Evolutionary conservation across 2,888 invertebrate genomes (phyloP), one percentile per base, ranked within the genome.

Genomic region (Phaonia tiefii): DNA sequence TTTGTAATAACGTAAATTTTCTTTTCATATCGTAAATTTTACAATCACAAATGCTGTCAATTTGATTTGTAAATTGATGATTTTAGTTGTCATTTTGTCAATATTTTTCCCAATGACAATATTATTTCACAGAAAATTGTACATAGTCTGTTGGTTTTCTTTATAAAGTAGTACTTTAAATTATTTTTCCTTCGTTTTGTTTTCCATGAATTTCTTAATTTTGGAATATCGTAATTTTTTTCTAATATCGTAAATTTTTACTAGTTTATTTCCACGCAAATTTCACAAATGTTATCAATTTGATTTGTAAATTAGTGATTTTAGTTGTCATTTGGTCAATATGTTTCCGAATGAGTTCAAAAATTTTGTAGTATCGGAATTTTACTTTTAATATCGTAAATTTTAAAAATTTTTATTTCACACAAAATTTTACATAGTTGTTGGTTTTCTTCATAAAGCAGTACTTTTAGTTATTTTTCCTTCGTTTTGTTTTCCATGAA

Each of bases 181-280:
- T 2, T 44, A 3, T 46, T n/a, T n/a, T 10, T 44, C n/a, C 44
- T 44, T 44, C n/a, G 2, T 31, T 31, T 31, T 31, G 31, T 20
- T 51, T 51, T 20, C 20, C 20, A 20, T 15, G 4, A 31, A 31
- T 31, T 5, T 31, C 31, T 3, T 31, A 31, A 31, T 31, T 31
- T 69, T 13, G 15, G n/a, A 46, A 26, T 44, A 2, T 11, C 17
- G 20, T 66, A 67, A 67, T 10, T 31, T 25, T n/a, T 15, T 46
- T 49, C n/a, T 15, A 31, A 5, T 31, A 8, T 8, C 8, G 31
- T 31, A 31, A 31, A 31, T 15, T 46, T 17, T 46, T 46, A 17
- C 17, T 46, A n/a, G 44, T 44, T 46, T 10, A 44, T 5, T 46
- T 46, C 17, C n/a, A 17, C n/a, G n/a, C n/a, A n/a, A n/a, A n/a